Evolutionary conservation across 2,797 vertebrate species (phyloP), one percentile per base, ranked within the genome.

Genomic region (Eurystomus glaucurus): DNA sequence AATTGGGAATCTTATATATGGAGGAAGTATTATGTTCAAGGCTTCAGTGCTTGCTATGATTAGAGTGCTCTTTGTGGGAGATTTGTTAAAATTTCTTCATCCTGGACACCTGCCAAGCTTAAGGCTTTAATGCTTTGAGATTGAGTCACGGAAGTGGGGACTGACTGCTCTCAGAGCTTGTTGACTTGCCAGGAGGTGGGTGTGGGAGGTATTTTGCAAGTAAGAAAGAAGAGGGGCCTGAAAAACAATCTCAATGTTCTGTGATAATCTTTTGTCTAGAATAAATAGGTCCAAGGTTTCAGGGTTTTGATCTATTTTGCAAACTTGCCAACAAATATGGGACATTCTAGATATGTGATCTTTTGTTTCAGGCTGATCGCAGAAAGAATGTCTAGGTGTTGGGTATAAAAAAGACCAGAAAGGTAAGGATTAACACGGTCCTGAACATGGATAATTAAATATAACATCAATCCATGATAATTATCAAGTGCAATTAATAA

Each of bases 91-190:
- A 91, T 95, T 93, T 95, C 78, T 92, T 95, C 89, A 75, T 85
- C 78, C 60, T 97, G 96, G 95, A 85, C 48, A 85, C 78, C 91
- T 96, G 93, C 96, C 97, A 97, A 94, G 78, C 81, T 93, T 60
- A 62, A 94, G 54, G 71, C 86, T 97, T 97, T 95, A 95, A 80
- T 93, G 84, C 58, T 94, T 46, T 55, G 41, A 82, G 94, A 62
- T 2, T 96, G 93, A 97, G 94, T 96, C 90, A 97, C 0, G 2
- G 62, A 92, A 96, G 70, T 48, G 60, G 64, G 82, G 84, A 91
- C 69, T 94, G 83, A 61, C 88, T 93, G 88, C 90, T 88, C 78
- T 88, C 88, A 91, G 61, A 93, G 88, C 70, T 79, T 87, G 66
- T 76, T 92, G 70, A 35, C 70, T 91, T 95, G 78, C 86, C 86